These are phyloP conservation scores for Procavia capensis DNA, from an alignment of 2,113 vertebrate species.

Conservation along the genomic window DNA sequence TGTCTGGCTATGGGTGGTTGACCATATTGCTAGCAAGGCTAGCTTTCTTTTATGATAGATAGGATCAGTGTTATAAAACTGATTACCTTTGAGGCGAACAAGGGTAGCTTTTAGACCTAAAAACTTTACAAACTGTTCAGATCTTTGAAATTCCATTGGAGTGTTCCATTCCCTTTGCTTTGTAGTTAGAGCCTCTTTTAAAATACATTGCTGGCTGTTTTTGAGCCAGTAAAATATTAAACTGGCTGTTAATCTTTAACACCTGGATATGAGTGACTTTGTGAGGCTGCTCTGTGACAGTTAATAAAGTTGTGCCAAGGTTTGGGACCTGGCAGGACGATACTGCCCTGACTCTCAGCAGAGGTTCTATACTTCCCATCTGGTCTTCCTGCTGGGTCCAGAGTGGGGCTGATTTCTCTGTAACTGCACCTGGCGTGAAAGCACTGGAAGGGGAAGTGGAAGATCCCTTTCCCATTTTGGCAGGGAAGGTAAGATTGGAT, in stretches of 20 bases:
- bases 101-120: neutral
- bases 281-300: neutral
- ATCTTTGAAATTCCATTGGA: neutral
- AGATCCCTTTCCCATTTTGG: neutral
- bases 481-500: neutral
- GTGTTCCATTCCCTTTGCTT: neutral
- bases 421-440: neutral
- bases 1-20: neutral
- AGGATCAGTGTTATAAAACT: neutral
- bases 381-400: neutral
- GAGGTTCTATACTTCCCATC: neutral
- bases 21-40: neutral
- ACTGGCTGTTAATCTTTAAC: constrained; percentile 49
- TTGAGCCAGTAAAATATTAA: neutral
- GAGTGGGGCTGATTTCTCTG: neutral
- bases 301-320: neutral
- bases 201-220: neutral
- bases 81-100: neutral
- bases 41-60: neutral
- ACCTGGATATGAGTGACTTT: constrained; percentile 10
- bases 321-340: neutral
- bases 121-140: neutral
- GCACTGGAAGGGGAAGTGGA: neutral
- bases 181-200: neutral
- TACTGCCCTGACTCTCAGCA: neutral